A percentile compares a stretch with the other conserved stretches of the same genome.
Evolutionary conservation across 64 coral and sea anemone species (phyloP).

Genomic region (Platygyra sinensis): DNA sequence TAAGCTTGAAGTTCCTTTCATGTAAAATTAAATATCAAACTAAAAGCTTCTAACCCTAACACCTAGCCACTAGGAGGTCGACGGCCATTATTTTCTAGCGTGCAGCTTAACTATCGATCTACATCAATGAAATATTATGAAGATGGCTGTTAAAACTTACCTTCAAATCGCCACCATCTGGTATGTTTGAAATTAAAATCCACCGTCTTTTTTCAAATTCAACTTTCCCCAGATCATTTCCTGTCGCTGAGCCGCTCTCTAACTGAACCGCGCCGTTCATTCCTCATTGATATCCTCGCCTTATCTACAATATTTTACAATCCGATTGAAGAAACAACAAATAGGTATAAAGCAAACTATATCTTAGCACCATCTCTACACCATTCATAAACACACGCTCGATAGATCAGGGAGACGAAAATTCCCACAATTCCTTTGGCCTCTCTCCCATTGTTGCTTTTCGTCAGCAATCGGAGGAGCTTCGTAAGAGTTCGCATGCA

Average conservation of each 20-base stretch:
- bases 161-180: conserved; percentile 54
- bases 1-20: too few species aligned
- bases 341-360: neutral
- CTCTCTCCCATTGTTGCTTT: neutral
- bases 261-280: conserved; percentile 15
- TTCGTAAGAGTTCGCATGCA: too few species aligned
- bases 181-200: conserved; percentile 59
- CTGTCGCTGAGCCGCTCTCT: neutral
- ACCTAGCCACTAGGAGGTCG: too few species aligned
- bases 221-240: conserved; percentile 29
- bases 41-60: too few species aligned
- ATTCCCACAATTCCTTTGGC: conserved; percentile 18
- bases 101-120: too few species aligned
- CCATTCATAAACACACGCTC: neutral
- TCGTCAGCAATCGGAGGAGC: neutral
- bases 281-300: neutral
- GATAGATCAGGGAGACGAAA: neutral
- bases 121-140: neutral
- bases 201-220: conserved; percentile 80
- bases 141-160: conserved; percentile 3
- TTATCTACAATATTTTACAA: neutral
- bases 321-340: neutral
- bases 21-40: too few species aligned
- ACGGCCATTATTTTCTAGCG: too few species aligned
- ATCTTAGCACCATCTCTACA: neutral